Evolutionary conservation across 1,140 invertebrate species (phyloP), one percentile per base, ranked within the genome.

Genomic region (Brachionus rubens): DNA sequence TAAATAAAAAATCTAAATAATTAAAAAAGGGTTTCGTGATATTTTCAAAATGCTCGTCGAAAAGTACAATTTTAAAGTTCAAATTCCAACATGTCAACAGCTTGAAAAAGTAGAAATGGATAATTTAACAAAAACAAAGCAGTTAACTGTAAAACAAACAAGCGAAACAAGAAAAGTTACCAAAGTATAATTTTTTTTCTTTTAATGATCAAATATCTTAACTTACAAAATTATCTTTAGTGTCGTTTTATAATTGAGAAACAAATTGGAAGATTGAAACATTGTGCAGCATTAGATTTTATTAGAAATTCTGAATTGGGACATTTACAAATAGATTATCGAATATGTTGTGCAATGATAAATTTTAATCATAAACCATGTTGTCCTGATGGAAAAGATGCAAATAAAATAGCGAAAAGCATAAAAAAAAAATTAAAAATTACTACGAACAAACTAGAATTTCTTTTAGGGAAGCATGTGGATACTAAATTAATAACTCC

Each of bases 181-280:
- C 14, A 59, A 59, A 59, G 54, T 59, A 59, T 16, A 36, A 36
- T 14, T 36, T 16, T 16, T 36, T 5, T 5, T 36, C 33, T 36
- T 36, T 36, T 36, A 36, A 36, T 9, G 9, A 36, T 36, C 3
- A 36, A 36, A 36, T 36, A 36, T 36, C 3, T 36, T 5, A 36
- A 36, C 9, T 3, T 36, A 5, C 14, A 46, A 46, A 46, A 46
- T 46, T 14, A 7, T 7, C 14, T 30, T 14, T 16, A 56, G 26
- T 56, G 52, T 30, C 52, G 52, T 4, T 56, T 56, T 56, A 56
- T 56, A 14, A 56, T 56, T 30, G 52, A 56, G 14, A 56, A 56
- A 30, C 12, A 56, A 33, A 30, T 56, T 30, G 52, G 52, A 14
- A 19, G 19, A 5, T 5, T 56, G 12, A 56, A 56, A 56, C 28